Evolutionary conservation across 1,140 invertebrate species (phyloP).

Genomic region (Hermetia illucens): DNA sequence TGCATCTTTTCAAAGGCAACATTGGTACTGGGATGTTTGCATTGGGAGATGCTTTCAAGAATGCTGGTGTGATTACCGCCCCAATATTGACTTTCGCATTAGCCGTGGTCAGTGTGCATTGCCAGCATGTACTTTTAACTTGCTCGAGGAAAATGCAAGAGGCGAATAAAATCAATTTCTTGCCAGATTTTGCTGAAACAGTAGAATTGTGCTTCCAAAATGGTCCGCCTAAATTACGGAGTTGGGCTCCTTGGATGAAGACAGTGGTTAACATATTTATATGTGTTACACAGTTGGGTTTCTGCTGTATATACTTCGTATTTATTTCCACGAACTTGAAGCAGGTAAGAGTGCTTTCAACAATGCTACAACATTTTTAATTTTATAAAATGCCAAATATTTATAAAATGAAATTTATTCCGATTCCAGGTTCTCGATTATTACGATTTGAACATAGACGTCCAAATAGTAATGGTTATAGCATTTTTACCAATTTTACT

Average conservation of each 20-base stretch:
- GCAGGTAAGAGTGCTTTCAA: conserved; percentile 36
- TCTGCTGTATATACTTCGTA: conserved; percentile 90
- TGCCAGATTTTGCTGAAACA: conserved; percentile 62
- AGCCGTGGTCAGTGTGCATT: conserved; percentile 54
- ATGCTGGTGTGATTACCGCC: conserved; percentile 52
- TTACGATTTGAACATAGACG: conserved; percentile 39
- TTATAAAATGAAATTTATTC: neutral
- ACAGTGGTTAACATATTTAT: conserved; percentile 62
- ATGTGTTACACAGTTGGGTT: conserved; percentile 82
- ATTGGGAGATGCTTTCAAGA: conserved; percentile 61
- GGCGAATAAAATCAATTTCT: conserved; percentile 30
- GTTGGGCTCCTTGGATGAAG: conserved; percentile 43
- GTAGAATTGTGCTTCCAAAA: conserved; percentile 60
- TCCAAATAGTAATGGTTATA: conserved; percentile 55
- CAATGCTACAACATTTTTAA: neutral
- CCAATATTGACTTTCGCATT: conserved; percentile 48
- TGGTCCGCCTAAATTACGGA: conserved; percentile 45
- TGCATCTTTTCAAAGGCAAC: conserved; percentile 61
- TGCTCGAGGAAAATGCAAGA: conserved; percentile 50
- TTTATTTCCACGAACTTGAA: conserved; percentile 75
- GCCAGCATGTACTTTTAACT: conserved; percentile 54
- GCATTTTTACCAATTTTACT: conserved; percentile 55
- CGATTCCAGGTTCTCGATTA: conserved; percentile 44
- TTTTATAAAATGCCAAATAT: neutral
- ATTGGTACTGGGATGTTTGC: conserved; percentile 61